A percentile compares a stretch with the other conserved stretches of the same genome.
Evolutionary conservation across 2,113 vertebrate species (phyloP).

Genomic region (Dendrocopos noguchii): DNA sequence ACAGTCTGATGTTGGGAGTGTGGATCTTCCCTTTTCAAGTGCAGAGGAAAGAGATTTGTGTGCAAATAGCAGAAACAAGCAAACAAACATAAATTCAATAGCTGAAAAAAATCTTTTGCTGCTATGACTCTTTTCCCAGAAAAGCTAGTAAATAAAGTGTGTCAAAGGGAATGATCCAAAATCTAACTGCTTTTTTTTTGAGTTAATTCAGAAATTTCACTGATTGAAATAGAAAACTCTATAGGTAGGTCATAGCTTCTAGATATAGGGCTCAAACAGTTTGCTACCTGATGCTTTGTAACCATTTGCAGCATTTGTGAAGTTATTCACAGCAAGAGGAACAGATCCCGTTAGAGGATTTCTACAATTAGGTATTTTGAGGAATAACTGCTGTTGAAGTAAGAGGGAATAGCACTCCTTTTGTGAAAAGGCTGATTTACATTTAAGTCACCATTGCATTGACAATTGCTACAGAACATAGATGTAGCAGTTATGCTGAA

Average conservation of each 20-base stretch:
- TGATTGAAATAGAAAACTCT: background rate
- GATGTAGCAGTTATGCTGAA: background rate
- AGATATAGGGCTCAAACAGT: background rate
- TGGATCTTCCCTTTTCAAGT: slow-evolving; percentile 49
- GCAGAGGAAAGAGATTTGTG: slow-evolving; percentile 52
- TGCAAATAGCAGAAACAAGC: slow-evolving; percentile 56
- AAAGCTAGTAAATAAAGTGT: slow-evolving; percentile 15
- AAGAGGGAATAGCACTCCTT: background rate
- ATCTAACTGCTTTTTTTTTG: background rate
- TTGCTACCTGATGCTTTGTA: background rate
- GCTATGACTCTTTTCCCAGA: background rate
- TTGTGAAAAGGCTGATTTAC: slow-evolving; percentile 40
- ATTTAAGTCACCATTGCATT: background rate
- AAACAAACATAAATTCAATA: slow-evolving; percentile 54
- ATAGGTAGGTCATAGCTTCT: background rate
- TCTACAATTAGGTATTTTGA: background rate
- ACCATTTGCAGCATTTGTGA: background rate
- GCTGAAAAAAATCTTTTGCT: slow-evolving; percentile 34
- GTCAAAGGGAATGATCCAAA: background rate
- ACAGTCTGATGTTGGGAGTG: background rate
- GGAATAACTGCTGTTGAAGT: slow-evolving; percentile 8
- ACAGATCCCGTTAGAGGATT: background rate
- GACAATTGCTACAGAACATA: background rate
- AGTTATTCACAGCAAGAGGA: background rate
- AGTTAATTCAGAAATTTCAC: slow-evolving; percentile 6